Evolutionary conservation across 2,113 vertebrate species (phyloP), one percentile per base, ranked within the genome.

Genomic region (Coptodon bakossiorum): DNA sequence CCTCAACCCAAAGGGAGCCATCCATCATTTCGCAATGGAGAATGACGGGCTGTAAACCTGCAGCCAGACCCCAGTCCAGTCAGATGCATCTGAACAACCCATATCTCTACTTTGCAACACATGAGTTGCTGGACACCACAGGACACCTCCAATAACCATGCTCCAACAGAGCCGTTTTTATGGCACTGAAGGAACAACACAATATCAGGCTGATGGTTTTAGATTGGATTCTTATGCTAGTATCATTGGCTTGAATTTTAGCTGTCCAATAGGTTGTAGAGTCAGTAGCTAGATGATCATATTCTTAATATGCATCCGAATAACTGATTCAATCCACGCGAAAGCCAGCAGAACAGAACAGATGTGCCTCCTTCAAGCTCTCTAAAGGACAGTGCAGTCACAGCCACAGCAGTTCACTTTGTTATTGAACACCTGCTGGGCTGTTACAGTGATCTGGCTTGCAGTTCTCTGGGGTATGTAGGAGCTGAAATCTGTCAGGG

Each of bases 341-440:
- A 89, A 87, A 90, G 34, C 22, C 63, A 71, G n/a, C 50, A 22
- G 22, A 87, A 53, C 19, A 12, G 83, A 56, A 19, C 81, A 86
- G 76, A 71, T 81, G 48, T 27, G 54, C n/a, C 38, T 8, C 6
- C 43, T 34, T 61, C 5, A 27, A 85, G 86, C 24, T 40, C 45
- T 43, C 6, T 53, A 78, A 87, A 63, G 53, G 80, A 81, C 73
- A 66, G 71, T 78, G 16, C 84, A 92, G 83, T 84, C 91, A 88
- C 86, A 89, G 88, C 56, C 56, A 63, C 90, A 92, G 90, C 88
- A 43, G 84, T 82, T 81, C 63, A 82, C 83, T 88, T 79, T 76
- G 85, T 87, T 82, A 88, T 81, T 31, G 84, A 91, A 89, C 90
- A 92, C 85, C 94, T 91, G 92, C 90, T 82, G 88, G 82, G 81